A percentile compares a stretch with the other conserved stretches of the same genome.
These are phyloP conservation scores for Aphodius sticticus DNA, from an alignment of 2,888 invertebrate genomes.

Conservation along the genomic window DNA sequence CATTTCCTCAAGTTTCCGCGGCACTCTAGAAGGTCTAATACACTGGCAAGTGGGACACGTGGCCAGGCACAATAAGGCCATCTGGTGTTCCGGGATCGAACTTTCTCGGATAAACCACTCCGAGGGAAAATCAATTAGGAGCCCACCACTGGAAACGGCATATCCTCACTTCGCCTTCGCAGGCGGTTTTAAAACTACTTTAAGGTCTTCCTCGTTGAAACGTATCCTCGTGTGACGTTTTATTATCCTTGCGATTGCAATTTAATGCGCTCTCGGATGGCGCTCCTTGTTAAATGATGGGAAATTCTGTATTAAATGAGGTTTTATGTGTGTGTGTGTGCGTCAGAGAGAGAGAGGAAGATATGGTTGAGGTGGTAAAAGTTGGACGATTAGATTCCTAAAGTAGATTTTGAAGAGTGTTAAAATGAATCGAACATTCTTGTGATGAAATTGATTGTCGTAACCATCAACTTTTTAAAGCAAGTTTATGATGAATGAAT, in stretches of 20 bases:
- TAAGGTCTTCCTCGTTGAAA: not conserved
- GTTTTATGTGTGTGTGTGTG: not conserved
- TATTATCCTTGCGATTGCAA: not conserved
- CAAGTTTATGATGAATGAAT: too few species aligned
- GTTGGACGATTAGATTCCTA: too few species aligned
- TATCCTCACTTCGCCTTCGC: not conserved
- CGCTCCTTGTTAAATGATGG: not conserved
- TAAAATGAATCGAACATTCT: too few species aligned
- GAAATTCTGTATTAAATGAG: not conserved
- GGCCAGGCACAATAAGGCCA: not conserved
- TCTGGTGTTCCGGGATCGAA: slow-evolving; percentile 4
- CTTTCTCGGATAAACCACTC: not conserved
- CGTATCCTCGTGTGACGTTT: not conserved
- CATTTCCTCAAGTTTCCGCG: not conserved
- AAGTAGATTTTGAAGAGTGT: too few species aligned
- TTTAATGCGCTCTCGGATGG: not conserved
- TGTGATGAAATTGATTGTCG: too few species aligned
- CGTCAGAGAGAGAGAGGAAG: too few species aligned
- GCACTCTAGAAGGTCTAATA: not conserved
- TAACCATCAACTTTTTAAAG: too few species aligned
- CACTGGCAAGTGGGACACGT: not conserved
- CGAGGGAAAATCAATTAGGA: slow-evolving; percentile 4
- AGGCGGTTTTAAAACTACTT: not conserved
- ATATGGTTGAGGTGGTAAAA: too few species aligned
- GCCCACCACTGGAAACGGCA: not conserved